Base-by-base conservation (phyloP, 1,140 invertebrate genomes). In the Brachionus paranguensis region DNA sequence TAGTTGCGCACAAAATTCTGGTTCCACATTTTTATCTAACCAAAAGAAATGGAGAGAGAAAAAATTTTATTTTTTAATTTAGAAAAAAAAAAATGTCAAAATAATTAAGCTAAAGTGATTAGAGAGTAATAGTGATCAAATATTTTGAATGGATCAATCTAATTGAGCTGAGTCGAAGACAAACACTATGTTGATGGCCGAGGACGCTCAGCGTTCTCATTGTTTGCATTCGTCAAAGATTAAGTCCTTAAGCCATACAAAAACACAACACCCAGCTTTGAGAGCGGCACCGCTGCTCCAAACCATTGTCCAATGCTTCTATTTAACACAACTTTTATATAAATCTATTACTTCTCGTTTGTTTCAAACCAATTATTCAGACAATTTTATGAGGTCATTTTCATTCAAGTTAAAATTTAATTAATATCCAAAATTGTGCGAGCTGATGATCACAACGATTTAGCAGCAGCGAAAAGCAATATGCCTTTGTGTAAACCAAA, bases 361-460 rank as follows among this genome's bases (percentile, higher is more conserved):
- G 33, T 7, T 68, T 68, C 24, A 72, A 72, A 43, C 68, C 68
- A 72, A 72, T 72, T 72, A 72, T 72, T 72, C 33, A 72, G 33
- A 10, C 14, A 72, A 43, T 45, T 68, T 43, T 72, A 72, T 72
- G n/a, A 72, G 68, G 68, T 72, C 68, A 72, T 43, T 72, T 72
- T 72, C 24, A 24, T 24, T 33, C n/a, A 41, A 68, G 65, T 68
- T 68, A 68, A 68, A 68, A 43, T 72, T 72, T 72, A 72, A 72
- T 72, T 72, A 72, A 72, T 72, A 72, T 72, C 68, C 68, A 72
- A 24, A 41, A 72, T 72, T 72, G 41, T 72, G 29, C 17, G 14
- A 24, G 64, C 64, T 68, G 20, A 68, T 33, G 68, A 14, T 72
- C 33, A 47, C 14, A 43, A 43, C 17, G 33, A 41, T 41, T 37